These are phyloP conservation scores for Polypterus senegalus DNA, from an alignment of 2,113 vertebrate genomes.

Conservation along the genomic window DNA sequence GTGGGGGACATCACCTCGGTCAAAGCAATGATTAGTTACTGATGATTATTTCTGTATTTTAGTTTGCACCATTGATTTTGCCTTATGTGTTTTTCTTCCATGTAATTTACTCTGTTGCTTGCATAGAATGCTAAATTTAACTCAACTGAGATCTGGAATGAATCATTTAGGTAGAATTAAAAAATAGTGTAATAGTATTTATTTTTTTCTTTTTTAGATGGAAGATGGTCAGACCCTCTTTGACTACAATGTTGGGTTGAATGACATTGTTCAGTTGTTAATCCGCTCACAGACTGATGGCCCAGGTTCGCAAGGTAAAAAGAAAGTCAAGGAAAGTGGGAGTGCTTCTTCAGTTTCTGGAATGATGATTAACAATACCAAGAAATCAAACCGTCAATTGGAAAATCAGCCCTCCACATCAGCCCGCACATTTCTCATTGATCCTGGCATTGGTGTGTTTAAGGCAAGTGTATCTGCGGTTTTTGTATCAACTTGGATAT, in stretches of 20 bases:
- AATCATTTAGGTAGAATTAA: too few relatives aligned
- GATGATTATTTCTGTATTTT: too few relatives aligned
- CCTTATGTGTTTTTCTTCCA: too few relatives aligned
- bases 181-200: not conserved
- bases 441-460: slow-evolving; percentile 80
- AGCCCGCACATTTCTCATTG: slow-evolving; percentile 58
- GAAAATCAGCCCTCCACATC: slow-evolving; percentile 74
- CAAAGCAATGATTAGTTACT: too few relatives aligned
- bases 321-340: slow-evolving; percentile 48
- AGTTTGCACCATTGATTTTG: too few relatives aligned
- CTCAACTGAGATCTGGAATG: too few relatives aligned
- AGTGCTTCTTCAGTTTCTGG: slow-evolving; percentile 28
- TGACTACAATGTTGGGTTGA: slow-evolving; percentile 94
- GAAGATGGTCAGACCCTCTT: slow-evolving; percentile 96
- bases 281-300: slow-evolving; percentile 78
- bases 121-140: too few relatives aligned
- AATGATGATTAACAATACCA: slow-evolving; percentile 52
- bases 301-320: slow-evolving; percentile 53
- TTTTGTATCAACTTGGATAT: not conserved
- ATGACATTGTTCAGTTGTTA: slow-evolving; percentile 93
- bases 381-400: slow-evolving; percentile 48
- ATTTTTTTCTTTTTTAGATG: slow-evolving; percentile 50
- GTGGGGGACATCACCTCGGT: too few relatives aligned
- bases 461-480: slow-evolving; percentile 59
- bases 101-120: too few relatives aligned